phyloP scores from a whole-genome alignment of 2,888 invertebrate species.

The Acrocyrtus sp. region DNA sequence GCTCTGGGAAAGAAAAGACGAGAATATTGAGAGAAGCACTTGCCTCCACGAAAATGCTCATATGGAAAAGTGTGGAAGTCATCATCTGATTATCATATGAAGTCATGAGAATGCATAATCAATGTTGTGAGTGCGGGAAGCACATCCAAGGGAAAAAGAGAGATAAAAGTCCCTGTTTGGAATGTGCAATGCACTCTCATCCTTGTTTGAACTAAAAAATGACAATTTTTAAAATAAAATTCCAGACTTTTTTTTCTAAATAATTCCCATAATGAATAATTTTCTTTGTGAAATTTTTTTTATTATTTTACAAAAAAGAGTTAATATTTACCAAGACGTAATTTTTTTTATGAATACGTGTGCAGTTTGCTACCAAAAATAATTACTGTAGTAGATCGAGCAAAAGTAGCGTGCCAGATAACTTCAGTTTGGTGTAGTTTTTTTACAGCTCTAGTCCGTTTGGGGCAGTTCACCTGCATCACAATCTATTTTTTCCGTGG shows the following conservation, averaged over 20 bases:
- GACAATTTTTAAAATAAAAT: background rate
- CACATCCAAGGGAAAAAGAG: too few relatives aligned
- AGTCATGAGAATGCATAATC: slow-evolving; percentile 51
- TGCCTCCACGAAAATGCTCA: too few relatives aligned
- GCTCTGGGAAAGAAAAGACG: too few relatives aligned
- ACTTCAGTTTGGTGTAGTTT: too few relatives aligned
- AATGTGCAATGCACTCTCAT: background rate
- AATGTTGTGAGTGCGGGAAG: slow-evolving; percentile 9
- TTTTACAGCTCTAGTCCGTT: too few relatives aligned
- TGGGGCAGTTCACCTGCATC: too few relatives aligned
- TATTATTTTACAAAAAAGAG: background rate
- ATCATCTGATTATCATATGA: slow-evolving; percentile 43
- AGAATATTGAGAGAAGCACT: too few relatives aligned
- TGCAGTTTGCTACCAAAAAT: background rate
- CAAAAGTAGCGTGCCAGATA: too few relatives aligned
- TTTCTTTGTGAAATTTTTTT: background rate
- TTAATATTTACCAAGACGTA: background rate
- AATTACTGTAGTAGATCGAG: too few relatives aligned
- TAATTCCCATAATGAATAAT: background rate
- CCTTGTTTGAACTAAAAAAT: too few relatives aligned
- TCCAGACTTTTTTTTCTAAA: too few relatives aligned
- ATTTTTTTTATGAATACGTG: background rate
- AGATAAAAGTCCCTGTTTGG: background rate
- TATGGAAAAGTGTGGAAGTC: slow-evolving; percentile 15
- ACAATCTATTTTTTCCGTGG: too few relatives aligned